These are phyloP conservation scores for Lumbricus terrestris DNA, from an alignment of 2,888 invertebrate species.

Conservation along the genomic window DNA sequence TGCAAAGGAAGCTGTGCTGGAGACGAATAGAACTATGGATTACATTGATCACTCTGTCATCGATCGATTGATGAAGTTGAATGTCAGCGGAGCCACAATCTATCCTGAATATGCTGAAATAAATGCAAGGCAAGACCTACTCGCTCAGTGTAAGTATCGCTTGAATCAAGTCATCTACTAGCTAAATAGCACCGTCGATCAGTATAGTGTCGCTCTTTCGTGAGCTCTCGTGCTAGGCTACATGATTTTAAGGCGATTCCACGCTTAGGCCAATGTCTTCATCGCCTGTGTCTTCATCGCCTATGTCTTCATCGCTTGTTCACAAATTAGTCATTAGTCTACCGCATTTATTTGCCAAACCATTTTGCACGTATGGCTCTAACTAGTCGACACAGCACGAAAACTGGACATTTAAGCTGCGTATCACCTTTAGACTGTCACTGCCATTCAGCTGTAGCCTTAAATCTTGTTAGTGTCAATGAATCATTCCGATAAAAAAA, in stretches of 20 bases:
- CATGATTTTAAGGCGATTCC: neutral
- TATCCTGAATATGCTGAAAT: neutral
- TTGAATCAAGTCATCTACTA: neutral
- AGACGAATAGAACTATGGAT: neutral
- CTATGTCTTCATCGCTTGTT: too few relatives aligned
- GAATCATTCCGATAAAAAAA: too few relatives aligned
- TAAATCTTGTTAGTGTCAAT: too few relatives aligned
- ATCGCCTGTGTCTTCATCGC: too few relatives aligned
- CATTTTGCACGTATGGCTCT: too few relatives aligned
- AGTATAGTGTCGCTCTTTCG: neutral
- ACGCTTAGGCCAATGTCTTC: neutral
- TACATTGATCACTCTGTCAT: neutral
- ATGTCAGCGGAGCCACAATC: neutral
- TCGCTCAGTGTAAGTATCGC: neutral
- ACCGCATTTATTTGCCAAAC: too few relatives aligned
- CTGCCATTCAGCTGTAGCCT: too few relatives aligned
- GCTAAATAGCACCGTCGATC: neutral
- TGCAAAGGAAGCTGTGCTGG: neutral
- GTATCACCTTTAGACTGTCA: too few relatives aligned
- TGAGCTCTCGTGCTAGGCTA: too few relatives aligned
- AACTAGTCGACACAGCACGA: too few relatives aligned
- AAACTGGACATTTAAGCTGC: too few relatives aligned
- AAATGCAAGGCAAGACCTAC: neutral
- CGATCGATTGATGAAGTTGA: neutral
- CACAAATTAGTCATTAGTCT: too few relatives aligned